Percentiles rank a stretch among this genome's conserved stretches.
phyloP scores from a whole-genome alignment of 2,113 vertebrate genomes.

The Crotophaga sulcirostris region DNA sequence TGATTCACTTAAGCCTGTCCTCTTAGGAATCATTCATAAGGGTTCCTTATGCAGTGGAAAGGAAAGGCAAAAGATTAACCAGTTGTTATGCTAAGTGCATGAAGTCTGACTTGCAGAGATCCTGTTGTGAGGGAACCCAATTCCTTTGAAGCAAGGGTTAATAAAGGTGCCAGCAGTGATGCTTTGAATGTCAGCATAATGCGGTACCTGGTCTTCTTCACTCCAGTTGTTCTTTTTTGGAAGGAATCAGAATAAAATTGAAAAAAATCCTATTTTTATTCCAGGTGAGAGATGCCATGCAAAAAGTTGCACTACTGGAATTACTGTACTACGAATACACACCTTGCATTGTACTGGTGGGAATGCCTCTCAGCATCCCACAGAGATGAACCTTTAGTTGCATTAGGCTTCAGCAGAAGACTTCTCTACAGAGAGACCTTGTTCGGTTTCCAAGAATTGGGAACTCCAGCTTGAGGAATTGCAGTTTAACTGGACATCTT shows the following conservation, averaged over 20 bases:
- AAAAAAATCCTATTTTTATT: neutral
- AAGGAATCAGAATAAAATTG: neutral
- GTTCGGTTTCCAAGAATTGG: neutral
- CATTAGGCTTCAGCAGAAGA: neutral
- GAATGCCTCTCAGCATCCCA: neutral
- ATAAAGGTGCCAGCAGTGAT: neutral
- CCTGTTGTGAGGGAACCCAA: neutral
- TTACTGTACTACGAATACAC: neutral
- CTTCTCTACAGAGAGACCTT: neutral
- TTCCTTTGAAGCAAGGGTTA: neutral
- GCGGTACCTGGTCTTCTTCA: neutral
- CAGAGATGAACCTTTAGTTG: neutral
- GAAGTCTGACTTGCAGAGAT: neutral
- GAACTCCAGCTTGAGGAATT: neutral
- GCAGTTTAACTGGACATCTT: neutral
- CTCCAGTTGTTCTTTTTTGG: neutral
- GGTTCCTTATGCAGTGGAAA: neutral
- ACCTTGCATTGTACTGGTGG: fast-evolving
- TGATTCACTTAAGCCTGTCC: neutral
- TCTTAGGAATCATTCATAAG: neutral
- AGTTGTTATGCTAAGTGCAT: neutral
- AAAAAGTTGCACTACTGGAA: neutral
- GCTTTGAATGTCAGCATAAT: neutral
- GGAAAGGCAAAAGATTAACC: neutral
- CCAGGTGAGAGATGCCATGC: neutral